These are phyloP conservation scores for Diuraphis noxia DNA, from an alignment of 1,140 invertebrate genomes.

Conservation along the genomic window DNA sequence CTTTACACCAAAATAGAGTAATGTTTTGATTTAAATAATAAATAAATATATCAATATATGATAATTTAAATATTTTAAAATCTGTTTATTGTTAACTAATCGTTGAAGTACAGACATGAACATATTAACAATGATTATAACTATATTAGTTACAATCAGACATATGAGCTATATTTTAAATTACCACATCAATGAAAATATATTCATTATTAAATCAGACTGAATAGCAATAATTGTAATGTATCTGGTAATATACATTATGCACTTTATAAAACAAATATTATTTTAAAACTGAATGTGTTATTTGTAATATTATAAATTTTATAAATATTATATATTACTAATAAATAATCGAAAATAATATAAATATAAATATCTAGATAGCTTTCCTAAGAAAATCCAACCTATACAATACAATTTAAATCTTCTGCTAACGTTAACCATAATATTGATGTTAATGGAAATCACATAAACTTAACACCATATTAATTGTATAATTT, in stretches of 20 bases:
- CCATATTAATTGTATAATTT: too few relatives aligned
- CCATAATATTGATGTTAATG: too few relatives aligned
- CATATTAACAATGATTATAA: not conserved
- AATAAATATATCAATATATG: not conserved
- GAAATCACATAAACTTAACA: too few relatives aligned
- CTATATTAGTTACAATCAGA: not conserved
- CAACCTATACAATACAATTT: too few relatives aligned
- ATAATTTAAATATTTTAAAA: not conserved
- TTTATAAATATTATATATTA: not conserved
- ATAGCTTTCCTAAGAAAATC: too few relatives aligned
- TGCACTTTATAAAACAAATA: not conserved
- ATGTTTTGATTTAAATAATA: not conserved
- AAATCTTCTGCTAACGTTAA: too few relatives aligned
- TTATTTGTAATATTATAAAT: not conserved
- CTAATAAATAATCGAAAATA: not conserved
- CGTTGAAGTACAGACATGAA: not conserved
- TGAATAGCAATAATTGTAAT: not conserved
- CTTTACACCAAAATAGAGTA: not conserved
- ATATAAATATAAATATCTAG: too few relatives aligned
- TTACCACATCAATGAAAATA: not conserved
- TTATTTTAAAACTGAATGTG: not conserved
- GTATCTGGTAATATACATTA: not conserved
- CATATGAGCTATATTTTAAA: not conserved
- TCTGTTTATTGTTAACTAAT: not conserved
- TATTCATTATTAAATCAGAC: not conserved